Base-by-base conservation (phyloP, 37 sponge, comb jelly and placozoan genomes). In the Hexactinellida sp. region DNA sequence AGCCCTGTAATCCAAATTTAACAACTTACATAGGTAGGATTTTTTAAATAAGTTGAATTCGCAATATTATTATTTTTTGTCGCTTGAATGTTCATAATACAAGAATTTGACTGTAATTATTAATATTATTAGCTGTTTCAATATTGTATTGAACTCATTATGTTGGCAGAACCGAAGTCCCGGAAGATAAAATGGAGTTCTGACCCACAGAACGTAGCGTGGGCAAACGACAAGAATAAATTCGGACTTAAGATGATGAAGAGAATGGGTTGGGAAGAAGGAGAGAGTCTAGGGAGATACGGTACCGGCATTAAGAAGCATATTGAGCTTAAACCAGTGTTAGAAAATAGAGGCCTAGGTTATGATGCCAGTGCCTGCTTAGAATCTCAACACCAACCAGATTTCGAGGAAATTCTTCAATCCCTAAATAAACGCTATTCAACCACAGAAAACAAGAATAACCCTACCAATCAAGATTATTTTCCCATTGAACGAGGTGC, bases 261-360 rank as follows among this genome's bases (percentile, higher is more conserved):
- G 76, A 28, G 13, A 28, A 63, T 63, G 76, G 76, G 76, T 63
- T 63, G 76, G 76, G 32, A 63, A 63, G 76, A 63, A n/a, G 76
- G 76, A 63, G 30, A 63, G 34, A 23, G 76, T 25, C 76, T 63
- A 32, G 76, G 76, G 5, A 63, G 5, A 23, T 3, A 63, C 76
- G 76, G 76, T 28, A 23, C 25, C 5, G 76, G 76, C 28, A 32
- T 28, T 3, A 63, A 63, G 1, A 63, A n/a, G 5, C 76, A 63
- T 23, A n/a, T 63, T 32, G 76, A 63, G 13, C 3, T 63, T 21
- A 7, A 23, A 7, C 76, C 76, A 7, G 30, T 63, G 13, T 7
- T 63, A 3, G 76, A 63, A 3, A 63, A 63, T 63, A 63, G 30
- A 63, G 76, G 76, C 30, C 76, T 63, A 32, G 76, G 76, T 28